Evolutionary conservation across 2,113 vertebrate genomes (phyloP), one percentile per base, ranked within the genome.

Genomic region (Ancistrus triradiatus): DNA sequence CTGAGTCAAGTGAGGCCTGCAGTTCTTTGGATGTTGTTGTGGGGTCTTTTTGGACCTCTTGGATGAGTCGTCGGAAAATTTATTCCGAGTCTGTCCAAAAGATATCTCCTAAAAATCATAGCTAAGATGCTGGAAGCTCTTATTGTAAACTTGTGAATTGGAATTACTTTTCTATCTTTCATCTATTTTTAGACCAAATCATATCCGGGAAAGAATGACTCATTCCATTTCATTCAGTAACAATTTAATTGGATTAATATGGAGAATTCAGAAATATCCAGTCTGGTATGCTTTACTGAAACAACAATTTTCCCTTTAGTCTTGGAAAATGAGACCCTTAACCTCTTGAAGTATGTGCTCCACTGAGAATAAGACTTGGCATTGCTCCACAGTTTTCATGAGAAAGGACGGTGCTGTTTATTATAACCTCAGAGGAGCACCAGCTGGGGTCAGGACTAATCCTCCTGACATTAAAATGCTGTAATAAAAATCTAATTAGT

Each of bases 321-420:
- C 19, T 63, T 68, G 64, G 64, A 63, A 72, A 72, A 72, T 19
- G 33, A 64, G 65, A 64, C 66, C 61, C 61, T 53, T 37, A 31
- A 21, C 44, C 28, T 38, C 55, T 51, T n/a, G n/a, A 47, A 37
- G 55, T 44, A 18, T 7, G 17, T 1, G 28, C n/a, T 69, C 28
- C 46, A n/a, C 33, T 44, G 62, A 65, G 58, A 44, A 56, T 57
- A 56, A 48, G 15, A 58, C 18, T 38, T 68, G 65, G 61, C 35
- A 48, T 50, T 9, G 9, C 13, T 62, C 58, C 57, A 66, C 47
- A 40, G 31, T 25, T 57, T 44, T 52, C 44, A 6, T 74, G 66
- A 74, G 67, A 70, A 74, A 68, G 55, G 7, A 21, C 52, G 2
- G n/a, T 24, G 57, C 19, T 72, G 22, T 68, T 63, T 70, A 57